These are phyloP conservation scores for Novumbra hubbsi DNA, from an alignment of 2,797 vertebrate species.

Conservation along the genomic window DNA sequence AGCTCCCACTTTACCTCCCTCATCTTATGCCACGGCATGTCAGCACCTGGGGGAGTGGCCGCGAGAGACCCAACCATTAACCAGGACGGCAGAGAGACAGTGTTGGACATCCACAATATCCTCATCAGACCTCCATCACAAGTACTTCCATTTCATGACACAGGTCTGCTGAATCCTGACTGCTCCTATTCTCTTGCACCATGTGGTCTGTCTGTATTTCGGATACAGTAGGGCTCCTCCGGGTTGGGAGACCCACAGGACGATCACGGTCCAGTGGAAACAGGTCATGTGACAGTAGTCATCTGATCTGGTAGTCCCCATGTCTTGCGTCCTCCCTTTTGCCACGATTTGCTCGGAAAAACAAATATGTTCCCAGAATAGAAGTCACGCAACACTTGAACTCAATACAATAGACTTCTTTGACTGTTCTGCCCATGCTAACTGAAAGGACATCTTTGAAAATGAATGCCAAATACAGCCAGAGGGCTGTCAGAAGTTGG, in stretches of 20 bases:
- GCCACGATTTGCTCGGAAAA: neutral
- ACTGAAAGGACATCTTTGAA: too few species aligned
- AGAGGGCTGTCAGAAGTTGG: neutral
- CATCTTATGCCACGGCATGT: neutral
- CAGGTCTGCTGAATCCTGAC: conserved; percentile 1
- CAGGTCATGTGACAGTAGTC: neutral
- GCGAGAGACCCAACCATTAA: neutral
- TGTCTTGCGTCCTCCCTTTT: neutral
- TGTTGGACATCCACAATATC: neutral
- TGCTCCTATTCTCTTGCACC: conserved; percentile 9
- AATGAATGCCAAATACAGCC: neutral
- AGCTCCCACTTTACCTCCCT: neutral
- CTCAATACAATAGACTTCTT: neutral
- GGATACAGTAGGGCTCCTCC: neutral
- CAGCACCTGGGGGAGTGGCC: neutral
- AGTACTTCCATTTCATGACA: neutral
- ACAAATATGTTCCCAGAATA: neutral
- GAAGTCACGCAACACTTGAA: neutral
- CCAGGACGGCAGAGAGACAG: neutral
- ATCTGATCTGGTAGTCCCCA: neutral
- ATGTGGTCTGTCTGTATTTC: conserved; percentile 2
- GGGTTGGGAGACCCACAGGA: neutral
- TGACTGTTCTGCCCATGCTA: neutral
- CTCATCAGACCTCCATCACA: neutral
- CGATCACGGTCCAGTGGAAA: neutral